Conservation (phyloP, 2,113 vertebrate genomes). For the Istiophorus platypterus region DNA sequence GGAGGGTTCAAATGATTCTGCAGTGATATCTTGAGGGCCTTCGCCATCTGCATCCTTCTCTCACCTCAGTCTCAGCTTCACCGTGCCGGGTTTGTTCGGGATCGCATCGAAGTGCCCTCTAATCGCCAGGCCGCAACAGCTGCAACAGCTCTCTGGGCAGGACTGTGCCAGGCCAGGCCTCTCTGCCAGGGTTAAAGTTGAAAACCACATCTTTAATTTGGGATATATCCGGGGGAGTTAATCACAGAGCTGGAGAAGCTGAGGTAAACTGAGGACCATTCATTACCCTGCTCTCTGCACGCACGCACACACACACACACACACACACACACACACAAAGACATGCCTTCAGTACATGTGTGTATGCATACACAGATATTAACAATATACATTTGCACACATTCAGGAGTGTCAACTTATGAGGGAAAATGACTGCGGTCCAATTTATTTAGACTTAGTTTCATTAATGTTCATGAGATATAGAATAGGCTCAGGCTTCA, state of each 20-base stretch:
- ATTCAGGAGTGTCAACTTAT: neutral
- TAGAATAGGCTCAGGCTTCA: neutral
- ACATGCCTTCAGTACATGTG: neutral
- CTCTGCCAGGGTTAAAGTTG: constrained; percentile 60
- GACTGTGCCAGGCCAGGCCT: constrained; percentile 16
- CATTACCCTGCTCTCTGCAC: constrained; percentile 45
- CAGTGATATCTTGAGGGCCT: constrained; percentile 42
- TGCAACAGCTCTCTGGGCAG: constrained; percentile 52
- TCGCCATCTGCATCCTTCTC: constrained; percentile 31
- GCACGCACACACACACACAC: constrained; percentile 10
- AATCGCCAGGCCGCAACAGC: constrained; percentile 73
- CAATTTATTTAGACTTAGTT: constrained; percentile 34
- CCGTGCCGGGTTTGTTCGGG: constrained; percentile 39
- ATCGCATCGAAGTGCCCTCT: constrained; percentile 46
- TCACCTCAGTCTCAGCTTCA: constrained; percentile 29
- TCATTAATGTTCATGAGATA: constrained; percentile 23
- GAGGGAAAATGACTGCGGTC: neutral
- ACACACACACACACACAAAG: too few species aligned
- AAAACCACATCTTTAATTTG: constrained; percentile 73
- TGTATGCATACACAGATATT: neutral
- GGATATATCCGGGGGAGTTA: constrained; percentile 57
- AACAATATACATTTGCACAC: constrained; percentile 21
- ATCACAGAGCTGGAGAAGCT: constrained; percentile 68
- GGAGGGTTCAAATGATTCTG: neutral
- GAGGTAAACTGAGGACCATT: constrained; percentile 60